phyloP scores from a whole-genome alignment of 2,888 invertebrate genomes.

The Cephus nigrinus region DNA sequence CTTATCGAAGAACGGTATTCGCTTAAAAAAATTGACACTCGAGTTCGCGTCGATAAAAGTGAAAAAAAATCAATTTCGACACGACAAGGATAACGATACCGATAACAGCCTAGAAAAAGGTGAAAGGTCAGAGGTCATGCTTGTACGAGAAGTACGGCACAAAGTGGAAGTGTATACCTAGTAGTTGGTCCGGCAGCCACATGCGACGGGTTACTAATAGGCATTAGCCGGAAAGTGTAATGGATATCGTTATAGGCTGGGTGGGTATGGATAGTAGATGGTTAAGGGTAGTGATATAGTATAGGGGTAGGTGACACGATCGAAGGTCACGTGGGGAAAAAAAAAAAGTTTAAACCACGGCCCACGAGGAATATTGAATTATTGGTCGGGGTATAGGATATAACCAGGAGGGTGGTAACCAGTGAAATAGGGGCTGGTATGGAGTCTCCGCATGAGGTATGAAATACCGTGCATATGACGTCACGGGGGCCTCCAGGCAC shows the following conservation, averaged over 20 bases:
- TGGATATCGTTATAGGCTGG: not conserved
- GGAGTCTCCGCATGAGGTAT: not conserved
- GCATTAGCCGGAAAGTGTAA: not conserved
- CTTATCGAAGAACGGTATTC: not conserved
- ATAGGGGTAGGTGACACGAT: not conserved
- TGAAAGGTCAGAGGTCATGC: not conserved
- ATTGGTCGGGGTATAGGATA: not conserved
- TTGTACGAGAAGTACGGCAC: not conserved
- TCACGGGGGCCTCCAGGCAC: not conserved
- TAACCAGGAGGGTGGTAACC: not conserved
- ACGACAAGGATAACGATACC: not conserved
- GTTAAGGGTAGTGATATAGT: not conserved
- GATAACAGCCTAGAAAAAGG: not conserved
- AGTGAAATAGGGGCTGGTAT: not conserved
- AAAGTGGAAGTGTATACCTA: not conserved
- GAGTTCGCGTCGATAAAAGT: not conserved
- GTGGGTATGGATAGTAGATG: not conserved
- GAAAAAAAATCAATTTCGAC: not conserved
- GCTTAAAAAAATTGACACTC: not conserved
- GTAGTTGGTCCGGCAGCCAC: not conserved
- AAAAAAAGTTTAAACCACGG: not conserved
- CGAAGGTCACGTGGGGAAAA: not conserved
- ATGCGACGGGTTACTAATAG: not conserved
- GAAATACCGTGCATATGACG: not conserved
- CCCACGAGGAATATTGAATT: not conserved